Evolutionary conservation across 2,888 invertebrate species (phyloP).

Genomic region (Eupithecia exiguata): DNA sequence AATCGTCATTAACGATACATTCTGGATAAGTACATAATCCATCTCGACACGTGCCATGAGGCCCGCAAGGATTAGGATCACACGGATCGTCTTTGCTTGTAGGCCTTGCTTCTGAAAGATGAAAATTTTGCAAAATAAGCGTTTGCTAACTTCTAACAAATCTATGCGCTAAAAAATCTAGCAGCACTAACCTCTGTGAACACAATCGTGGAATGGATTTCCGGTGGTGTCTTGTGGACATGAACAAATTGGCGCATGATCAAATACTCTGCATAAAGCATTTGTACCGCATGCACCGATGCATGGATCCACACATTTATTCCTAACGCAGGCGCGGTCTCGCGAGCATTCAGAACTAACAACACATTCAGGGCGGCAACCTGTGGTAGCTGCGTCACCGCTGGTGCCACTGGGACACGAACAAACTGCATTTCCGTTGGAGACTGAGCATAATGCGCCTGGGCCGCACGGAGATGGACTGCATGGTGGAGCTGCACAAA

Average conservation of each 20-base stretch:
- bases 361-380: conserved; percentile 92
- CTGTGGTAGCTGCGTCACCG: conserved; percentile 89
- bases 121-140: neutral
- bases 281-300: conserved; percentile 91
- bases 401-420: conserved; percentile 90
- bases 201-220: conserved; percentile 91
- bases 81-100: conserved; percentile 84
- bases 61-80: conserved; percentile 88
- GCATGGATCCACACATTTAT: conserved; percentile 92
- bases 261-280: conserved; percentile 87
- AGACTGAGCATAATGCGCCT: conserved; percentile 87
- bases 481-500: conserved; percentile 83
- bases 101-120: conserved; percentile 59
- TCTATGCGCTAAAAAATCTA: neutral
- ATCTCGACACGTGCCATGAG: conserved; percentile 86
- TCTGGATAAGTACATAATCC: conserved; percentile 91
- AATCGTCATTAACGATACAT: conserved; percentile 94
- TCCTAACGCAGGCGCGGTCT: conserved; percentile 89
- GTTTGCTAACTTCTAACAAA: neutral
- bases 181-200: conserved; percentile 56
- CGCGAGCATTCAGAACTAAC: conserved; percentile 91
- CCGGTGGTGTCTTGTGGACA: conserved; percentile 89
- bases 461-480: conserved; percentile 90
- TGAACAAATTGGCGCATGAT: conserved; percentile 87
- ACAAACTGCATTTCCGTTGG: conserved; percentile 86